Percentiles rank a stretch among this genome's conserved stretches.
Evolutionary conservation across 2,797 vertebrate genomes (phyloP).

Genomic region (Mareca penelope): DNA sequence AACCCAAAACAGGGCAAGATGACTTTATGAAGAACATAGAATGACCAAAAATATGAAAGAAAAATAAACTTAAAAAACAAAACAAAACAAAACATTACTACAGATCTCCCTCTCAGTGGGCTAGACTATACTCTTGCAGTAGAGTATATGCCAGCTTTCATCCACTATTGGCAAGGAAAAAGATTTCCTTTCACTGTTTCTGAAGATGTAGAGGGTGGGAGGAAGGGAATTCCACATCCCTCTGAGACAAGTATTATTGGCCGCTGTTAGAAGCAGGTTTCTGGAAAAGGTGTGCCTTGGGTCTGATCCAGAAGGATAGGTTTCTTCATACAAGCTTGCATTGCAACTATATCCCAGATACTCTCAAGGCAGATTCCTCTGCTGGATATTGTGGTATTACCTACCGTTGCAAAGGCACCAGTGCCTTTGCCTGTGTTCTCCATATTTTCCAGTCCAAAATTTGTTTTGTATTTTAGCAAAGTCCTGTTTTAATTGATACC

Average conservation of each 20-base stretch:
- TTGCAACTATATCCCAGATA: not conserved
- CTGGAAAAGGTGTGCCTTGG: not conserved
- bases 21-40: not conserved
- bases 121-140: not conserved
- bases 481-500: not conserved
- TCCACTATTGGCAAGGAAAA: not conserved
- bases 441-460: not conserved
- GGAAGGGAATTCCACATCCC: not conserved
- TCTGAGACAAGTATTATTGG: not conserved
- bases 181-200: not conserved
- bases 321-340: not conserved
- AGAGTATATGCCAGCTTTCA: not conserved
- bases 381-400: not conserved
- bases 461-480: not conserved
- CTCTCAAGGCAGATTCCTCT: not conserved
- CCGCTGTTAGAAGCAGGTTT: not conserved
- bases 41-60: not conserved
- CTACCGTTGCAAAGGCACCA: not conserved
- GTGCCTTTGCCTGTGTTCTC: not conserved
- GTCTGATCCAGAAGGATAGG: not conserved
- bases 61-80: no score
- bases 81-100: not conserved
- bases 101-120: not conserved
- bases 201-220: rapidly evolving
- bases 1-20: not conserved